Evolutionary conservation across 1,140 invertebrate species (phyloP).

Genomic region (Forficula auricularia): DNA sequence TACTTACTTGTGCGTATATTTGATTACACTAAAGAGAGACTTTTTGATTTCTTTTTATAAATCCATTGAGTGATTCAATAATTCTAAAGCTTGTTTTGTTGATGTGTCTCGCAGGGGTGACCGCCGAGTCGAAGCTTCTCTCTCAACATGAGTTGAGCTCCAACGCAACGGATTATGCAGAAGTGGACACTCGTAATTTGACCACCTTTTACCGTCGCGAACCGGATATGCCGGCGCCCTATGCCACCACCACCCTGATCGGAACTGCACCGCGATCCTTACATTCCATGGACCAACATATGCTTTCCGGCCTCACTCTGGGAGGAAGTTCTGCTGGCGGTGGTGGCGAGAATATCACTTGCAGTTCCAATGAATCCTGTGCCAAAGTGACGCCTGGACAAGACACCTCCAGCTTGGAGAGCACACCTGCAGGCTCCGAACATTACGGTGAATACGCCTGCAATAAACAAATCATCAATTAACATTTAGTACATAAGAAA

Average conservation of each 20-base stretch:
- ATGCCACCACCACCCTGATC: constrained; percentile 62
- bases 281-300: constrained; percentile 9
- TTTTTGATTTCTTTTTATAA: no score
- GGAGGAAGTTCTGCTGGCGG: constrained; percentile 20
- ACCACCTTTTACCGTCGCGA: constrained; percentile 59
- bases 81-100: no score
- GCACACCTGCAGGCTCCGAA: no score
- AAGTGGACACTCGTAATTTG: constrained; percentile 51
- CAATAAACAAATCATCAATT: constrained; percentile 27
- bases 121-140: no score
- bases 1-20: no score
- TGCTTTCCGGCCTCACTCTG: constrained; percentile 63
- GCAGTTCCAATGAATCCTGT: constrained; percentile 23
- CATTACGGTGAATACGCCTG: constrained; percentile 20
- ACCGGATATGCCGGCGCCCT: constrained; percentile 55
- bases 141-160: constrained; percentile 20
- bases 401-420: constrained; percentile 29
- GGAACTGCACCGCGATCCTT: constrained; percentile 11
- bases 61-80: no score
- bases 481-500: constrained; percentile 23
- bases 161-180: constrained; percentile 50
- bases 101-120: no score
- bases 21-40: no score
- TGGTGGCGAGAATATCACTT: constrained; percentile 6
- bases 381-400: constrained; percentile 23